These are phyloP conservation scores for Mystacornis crossleyi DNA, from an alignment of 2,113 vertebrate genomes.

Conservation along the genomic window DNA sequence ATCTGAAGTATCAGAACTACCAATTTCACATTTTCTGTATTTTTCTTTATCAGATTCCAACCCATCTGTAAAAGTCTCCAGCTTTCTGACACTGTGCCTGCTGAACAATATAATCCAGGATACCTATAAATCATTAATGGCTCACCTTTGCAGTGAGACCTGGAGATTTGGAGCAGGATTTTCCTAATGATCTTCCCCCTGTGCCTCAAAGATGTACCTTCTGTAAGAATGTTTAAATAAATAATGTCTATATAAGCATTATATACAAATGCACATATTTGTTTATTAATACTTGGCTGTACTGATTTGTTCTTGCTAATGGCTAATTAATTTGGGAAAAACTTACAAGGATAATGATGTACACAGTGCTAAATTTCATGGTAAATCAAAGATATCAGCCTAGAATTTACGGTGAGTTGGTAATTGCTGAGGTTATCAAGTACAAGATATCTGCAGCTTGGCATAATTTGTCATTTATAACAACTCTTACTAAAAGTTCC, in stretches of 20 bases:
- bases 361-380: background rate
- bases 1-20: background rate
- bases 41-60: background rate
- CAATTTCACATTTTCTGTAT: background rate
- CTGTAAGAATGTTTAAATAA: background rate
- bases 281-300: background rate
- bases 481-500: background rate
- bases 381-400: background rate
- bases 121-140: background rate
- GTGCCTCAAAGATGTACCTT: background rate
- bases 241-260: background rate
- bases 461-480: background rate
- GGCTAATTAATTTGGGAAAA: background rate
- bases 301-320: background rate
- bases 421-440: conserved; percentile 22
- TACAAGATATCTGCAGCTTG: background rate
- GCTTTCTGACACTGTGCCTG: background rate
- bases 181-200: background rate
- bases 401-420: background rate
- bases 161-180: background rate
- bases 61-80: background rate
- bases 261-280: background rate
- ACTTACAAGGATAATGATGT: background rate
- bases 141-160: background rate
- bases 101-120: background rate